Conservation (phyloP, 2,113 vertebrate species). For the Antechinus stuartii region DNA sequence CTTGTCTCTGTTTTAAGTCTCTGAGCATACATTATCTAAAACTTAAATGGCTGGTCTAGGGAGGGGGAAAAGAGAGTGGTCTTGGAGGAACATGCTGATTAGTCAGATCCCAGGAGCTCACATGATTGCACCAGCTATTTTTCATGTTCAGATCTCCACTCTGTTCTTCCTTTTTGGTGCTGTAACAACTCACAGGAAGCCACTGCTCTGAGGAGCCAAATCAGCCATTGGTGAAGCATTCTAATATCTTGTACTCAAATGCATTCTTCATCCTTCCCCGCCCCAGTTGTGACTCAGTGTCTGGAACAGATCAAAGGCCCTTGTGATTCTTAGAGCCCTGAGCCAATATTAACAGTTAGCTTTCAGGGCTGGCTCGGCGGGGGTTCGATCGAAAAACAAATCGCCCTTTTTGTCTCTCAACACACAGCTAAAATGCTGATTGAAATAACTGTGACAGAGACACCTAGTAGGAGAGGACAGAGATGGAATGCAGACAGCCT, state of each 20-base stretch:
- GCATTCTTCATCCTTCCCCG: not conserved
- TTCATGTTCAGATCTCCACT: not conserved
- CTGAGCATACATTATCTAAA: not conserved
- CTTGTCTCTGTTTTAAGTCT: not conserved
- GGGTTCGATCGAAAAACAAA: not conserved
- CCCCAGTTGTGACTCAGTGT: not conserved
- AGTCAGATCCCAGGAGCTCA: not conserved
- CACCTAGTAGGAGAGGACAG: not conserved
- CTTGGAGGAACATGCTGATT: not conserved
- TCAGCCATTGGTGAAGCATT: not conserved
- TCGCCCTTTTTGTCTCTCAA: not conserved
- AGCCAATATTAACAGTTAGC: not conserved
- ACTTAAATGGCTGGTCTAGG: not conserved
- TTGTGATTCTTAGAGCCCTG: not conserved
- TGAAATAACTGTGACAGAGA: not conserved
- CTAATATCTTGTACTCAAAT: not conserved
- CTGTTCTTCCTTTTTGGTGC: not conserved
- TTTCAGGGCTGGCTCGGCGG: not conserved
- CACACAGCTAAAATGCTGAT: not conserved
- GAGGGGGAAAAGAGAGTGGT: not conserved
- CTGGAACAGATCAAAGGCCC: not conserved
- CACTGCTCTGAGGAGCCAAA: not conserved
- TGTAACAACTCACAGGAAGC: not conserved
- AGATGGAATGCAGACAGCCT: not conserved
- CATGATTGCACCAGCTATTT: not conserved